Evolutionary conservation across 2,113 vertebrate species (phyloP).

Genomic region (Callionymus lyra): DNA sequence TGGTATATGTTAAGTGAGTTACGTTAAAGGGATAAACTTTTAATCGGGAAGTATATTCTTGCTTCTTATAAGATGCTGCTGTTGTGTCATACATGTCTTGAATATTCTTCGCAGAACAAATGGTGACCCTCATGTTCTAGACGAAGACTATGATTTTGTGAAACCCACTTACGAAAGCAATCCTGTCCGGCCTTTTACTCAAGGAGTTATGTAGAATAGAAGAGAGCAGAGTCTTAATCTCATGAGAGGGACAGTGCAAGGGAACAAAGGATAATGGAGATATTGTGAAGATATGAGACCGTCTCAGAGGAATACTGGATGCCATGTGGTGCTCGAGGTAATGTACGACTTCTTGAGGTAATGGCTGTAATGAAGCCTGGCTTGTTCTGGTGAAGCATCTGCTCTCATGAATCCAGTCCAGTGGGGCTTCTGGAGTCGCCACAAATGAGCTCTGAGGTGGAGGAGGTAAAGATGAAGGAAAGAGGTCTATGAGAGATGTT

Average conservation of each 20-base stretch:
- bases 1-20: too few relatives aligned
- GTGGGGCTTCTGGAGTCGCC: slow-evolving; percentile 3
- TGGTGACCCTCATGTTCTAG: too few relatives aligned
- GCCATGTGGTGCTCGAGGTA: slow-evolving; percentile 24
- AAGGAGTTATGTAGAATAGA: slow-evolving; percentile 3
- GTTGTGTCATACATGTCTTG: too few relatives aligned
- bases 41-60: too few relatives aligned
- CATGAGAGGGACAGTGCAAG: slow-evolving; percentile 6
- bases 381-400: neutral
- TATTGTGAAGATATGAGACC: slow-evolving; percentile 1
- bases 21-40: too few relatives aligned
- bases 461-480: slow-evolving; percentile 18
- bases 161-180: slow-evolving; percentile 6
- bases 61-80: too few relatives aligned
- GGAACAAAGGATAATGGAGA: neutral
- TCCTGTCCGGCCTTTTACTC: slow-evolving; percentile 3
- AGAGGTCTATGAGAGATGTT: neutral
- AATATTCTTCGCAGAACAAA: too few relatives aligned
- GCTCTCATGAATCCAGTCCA: neutral
- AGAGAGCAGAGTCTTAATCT: slow-evolving; percentile 7
- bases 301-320: slow-evolving; percentile 13
- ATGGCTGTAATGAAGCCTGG: slow-evolving; percentile 35
- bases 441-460: slow-evolving; percentile 34
- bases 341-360: slow-evolving; percentile 29
- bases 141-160: neutral